Conservation (phyloP, 2,113 vertebrate genomes). For the Ceuthmochares aereus region DNA sequence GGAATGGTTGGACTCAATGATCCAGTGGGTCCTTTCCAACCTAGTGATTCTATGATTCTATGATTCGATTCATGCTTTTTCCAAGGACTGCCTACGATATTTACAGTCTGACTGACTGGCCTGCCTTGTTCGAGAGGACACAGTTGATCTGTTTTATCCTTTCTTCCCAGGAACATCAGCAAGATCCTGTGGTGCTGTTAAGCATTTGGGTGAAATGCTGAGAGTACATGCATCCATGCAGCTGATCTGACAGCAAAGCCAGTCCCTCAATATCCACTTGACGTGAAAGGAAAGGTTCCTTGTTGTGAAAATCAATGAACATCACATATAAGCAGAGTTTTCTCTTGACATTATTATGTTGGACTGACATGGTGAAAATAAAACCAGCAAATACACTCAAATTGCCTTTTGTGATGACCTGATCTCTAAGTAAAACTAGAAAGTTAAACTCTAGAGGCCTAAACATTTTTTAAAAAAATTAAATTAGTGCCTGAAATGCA, state of each 20-base stretch:
- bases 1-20: too few species aligned
- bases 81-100: not conserved
- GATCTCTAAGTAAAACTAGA: not conserved
- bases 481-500: not conserved
- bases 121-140: not conserved
- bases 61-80: not conserved
- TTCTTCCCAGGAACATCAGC: not conserved
- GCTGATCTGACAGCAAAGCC: not conserved
- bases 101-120: not conserved
- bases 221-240: not conserved
- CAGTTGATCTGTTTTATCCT: not conserved
- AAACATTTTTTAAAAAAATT: accelerated
- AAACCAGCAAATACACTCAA: not conserved
- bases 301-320: not conserved
- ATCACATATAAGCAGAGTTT: not conserved
- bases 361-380: not conserved
- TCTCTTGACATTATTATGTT: not conserved
- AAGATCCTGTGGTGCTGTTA: not conserved
- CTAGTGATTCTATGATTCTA: too few species aligned
- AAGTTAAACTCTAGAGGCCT: not conserved
- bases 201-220: not conserved
- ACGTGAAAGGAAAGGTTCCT: not conserved
- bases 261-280: not conserved
- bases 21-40: too few species aligned
- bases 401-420: not conserved